A percentile compares a stretch with the other conserved stretches of the same genome.
Evolutionary conservation across 2,888 invertebrate species (phyloP).

Genomic region (Epinotia demarniana): DNA sequence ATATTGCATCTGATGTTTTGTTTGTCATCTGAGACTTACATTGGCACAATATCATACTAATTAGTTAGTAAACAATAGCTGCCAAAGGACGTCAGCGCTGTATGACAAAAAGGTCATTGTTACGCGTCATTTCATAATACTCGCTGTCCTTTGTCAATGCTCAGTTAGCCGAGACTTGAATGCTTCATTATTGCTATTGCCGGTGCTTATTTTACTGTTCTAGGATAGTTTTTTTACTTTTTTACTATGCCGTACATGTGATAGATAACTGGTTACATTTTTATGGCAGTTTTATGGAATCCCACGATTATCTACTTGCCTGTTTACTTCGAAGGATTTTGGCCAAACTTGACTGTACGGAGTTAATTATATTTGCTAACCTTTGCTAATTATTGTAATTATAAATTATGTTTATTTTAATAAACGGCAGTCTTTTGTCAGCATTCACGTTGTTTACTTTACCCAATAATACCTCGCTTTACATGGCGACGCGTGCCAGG

Average conservation of each 20-base stretch:
- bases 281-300: neutral
- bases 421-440: too few species aligned
- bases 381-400: too few species aligned
- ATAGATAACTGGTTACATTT: neutral
- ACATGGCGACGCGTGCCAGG: too few species aligned
- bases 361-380: too few species aligned
- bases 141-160: slow-evolving; percentile 50
- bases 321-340: neutral
- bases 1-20: neutral
- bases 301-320: neutral
- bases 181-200: slow-evolving; percentile 35
- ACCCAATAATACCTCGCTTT: too few species aligned
- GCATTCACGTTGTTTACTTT: too few species aligned
- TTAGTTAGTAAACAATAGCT: slow-evolving; percentile 50
- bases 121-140: slow-evolving; percentile 70
- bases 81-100: slow-evolving; percentile 54
- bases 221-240: neutral
- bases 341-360: too few species aligned
- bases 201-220: slow-evolving; percentile 23
- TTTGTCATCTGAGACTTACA: slow-evolving; percentile 17
- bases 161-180: slow-evolving; percentile 56
- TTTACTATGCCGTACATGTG: neutral
- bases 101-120: slow-evolving; percentile 66
- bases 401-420: too few species aligned
- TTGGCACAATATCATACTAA: slow-evolving; percentile 35